These are phyloP conservation scores for Erebia ligea DNA, from an alignment of 2,888 invertebrate genomes.

Conservation along the genomic window DNA sequence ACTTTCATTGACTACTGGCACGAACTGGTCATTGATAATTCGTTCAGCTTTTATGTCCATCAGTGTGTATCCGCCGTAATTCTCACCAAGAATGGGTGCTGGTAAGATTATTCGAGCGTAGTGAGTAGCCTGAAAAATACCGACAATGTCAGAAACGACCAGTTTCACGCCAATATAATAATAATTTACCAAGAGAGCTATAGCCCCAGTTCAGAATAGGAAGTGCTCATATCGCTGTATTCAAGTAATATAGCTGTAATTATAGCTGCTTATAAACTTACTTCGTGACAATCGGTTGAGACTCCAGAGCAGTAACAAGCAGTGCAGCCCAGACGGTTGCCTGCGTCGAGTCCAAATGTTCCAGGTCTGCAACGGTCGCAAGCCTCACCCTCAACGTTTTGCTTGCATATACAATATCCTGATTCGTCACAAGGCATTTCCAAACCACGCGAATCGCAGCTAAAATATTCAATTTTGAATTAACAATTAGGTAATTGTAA, in stretches of 20 bases:
- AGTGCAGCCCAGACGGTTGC: slow-evolving; percentile 90
- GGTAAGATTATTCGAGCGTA: slow-evolving; percentile 63
- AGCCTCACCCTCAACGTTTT: slow-evolving; percentile 89
- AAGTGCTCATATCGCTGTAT: background rate
- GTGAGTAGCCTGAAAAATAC: slow-evolving; percentile 56
- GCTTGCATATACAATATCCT: slow-evolving; percentile 86
- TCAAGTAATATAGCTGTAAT: background rate
- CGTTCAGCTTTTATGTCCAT: slow-evolving; percentile 62
- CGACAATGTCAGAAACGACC: background rate
- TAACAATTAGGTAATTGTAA: no score
- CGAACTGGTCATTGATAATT: slow-evolving; percentile 64
- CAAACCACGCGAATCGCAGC: slow-evolving; percentile 70
- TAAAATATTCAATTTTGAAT: slow-evolving; percentile 36
- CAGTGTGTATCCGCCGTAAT: slow-evolving; percentile 69
- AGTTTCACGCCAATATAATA: no score
- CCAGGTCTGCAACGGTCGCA: slow-evolving; percentile 92
- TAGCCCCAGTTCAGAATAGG: background rate
- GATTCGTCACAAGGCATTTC: slow-evolving; percentile 60
- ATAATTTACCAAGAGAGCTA: no score
- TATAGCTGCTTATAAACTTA: slow-evolving; percentile 41
- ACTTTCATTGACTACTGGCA: slow-evolving; percentile 66
- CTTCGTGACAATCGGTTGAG: slow-evolving; percentile 88
- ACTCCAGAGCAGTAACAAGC: slow-evolving; percentile 95
- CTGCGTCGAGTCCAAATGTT: slow-evolving; percentile 88
- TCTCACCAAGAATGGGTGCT: slow-evolving; percentile 68